A percentile compares a stretch with the other conserved stretches of the same genome.
Conservation (phyloP, 2,113 vertebrate species). For the rabbit (Oryctolagus cuniculus) region DNA sequence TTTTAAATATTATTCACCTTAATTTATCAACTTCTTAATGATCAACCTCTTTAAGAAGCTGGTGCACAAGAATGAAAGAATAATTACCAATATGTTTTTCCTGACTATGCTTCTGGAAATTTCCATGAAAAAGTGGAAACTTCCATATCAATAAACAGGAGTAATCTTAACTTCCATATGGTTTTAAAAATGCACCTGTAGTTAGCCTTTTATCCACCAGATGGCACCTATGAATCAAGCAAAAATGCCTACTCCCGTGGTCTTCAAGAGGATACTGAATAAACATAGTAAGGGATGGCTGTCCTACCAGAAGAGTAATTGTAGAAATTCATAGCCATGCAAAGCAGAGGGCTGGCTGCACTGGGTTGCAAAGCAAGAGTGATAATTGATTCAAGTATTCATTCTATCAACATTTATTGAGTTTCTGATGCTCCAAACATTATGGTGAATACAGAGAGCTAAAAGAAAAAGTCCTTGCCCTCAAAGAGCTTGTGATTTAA, state of each 20-base stretch:
- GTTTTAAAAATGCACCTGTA: slow-evolving; percentile 23
- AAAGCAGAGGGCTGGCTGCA: background rate
- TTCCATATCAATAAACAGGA: background rate
- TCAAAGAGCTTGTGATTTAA: slow-evolving; percentile 53
- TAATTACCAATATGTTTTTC: slow-evolving; percentile 14
- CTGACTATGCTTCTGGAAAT: slow-evolving; percentile 36
- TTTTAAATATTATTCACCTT: slow-evolving; percentile 29
- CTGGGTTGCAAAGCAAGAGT: slow-evolving; percentile 2
- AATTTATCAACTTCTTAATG: background rate
- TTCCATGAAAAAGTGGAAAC: background rate
- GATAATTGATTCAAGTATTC: slow-evolving; percentile 2
- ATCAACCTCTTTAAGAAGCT: background rate
- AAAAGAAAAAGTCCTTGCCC: background rate
- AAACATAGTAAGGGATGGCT: background rate
- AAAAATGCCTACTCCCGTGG: background rate
- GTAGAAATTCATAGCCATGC: slow-evolving; percentile 10
- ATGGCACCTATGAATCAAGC: slow-evolving; percentile 62
- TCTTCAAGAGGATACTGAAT: slow-evolving; percentile 6
- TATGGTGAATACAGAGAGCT: background rate
- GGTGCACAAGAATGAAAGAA: background rate
- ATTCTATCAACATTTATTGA: slow-evolving; percentile 1
- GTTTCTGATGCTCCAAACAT: background rate
- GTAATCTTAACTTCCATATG: background rate
- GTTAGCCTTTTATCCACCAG: slow-evolving; percentile 69
- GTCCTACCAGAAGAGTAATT: background rate